Percentiles rank a stretch among this genome's conserved stretches.
These are phyloP conservation scores for Hirundichthys speculiger DNA, from an alignment of 2,113 vertebrate genomes.

Conservation along the genomic window DNA sequence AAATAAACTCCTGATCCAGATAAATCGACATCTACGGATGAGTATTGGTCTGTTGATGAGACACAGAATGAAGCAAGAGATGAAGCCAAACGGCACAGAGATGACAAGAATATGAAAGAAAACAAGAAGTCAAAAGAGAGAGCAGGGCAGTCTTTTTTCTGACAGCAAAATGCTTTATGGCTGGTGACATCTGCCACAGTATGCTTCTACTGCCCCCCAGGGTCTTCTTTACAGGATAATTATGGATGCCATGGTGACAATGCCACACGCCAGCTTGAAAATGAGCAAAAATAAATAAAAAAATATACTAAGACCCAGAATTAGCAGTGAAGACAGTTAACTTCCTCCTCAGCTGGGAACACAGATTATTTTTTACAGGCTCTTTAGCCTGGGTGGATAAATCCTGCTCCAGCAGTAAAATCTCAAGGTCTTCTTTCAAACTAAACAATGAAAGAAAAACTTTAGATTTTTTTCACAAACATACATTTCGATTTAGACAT, in stretches of 20 bases:
- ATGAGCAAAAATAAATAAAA: constrained; percentile 12
- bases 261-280: constrained; percentile 6
- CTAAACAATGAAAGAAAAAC: too few species aligned
- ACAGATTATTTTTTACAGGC: constrained; percentile 10
- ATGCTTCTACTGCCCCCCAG: constrained; percentile 37
- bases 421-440: not conserved
- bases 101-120: not conserved
- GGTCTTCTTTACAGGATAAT: constrained; percentile 39
- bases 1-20: too few species aligned
- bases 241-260: constrained; percentile 38
- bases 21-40: too few species aligned
- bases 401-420: constrained; percentile 11
- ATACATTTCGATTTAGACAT: too few species aligned
- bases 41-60: too few species aligned
- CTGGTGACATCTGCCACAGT: constrained; percentile 59
- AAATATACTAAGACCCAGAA: fast-evolving
- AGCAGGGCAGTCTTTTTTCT: constrained; percentile 2
- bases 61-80: too few species aligned
- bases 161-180: constrained; percentile 47
- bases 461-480: too few species aligned
- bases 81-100: not conserved
- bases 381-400: constrained; percentile 39
- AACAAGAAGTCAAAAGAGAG: not conserved
- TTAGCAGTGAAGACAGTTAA: constrained; percentile 5
- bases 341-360: constrained; percentile 18